Percentiles rank a stretch among this genome's conserved stretches.
phyloP scores from a whole-genome alignment of 2,888 invertebrate genomes.

The Xylota segnis region DNA sequence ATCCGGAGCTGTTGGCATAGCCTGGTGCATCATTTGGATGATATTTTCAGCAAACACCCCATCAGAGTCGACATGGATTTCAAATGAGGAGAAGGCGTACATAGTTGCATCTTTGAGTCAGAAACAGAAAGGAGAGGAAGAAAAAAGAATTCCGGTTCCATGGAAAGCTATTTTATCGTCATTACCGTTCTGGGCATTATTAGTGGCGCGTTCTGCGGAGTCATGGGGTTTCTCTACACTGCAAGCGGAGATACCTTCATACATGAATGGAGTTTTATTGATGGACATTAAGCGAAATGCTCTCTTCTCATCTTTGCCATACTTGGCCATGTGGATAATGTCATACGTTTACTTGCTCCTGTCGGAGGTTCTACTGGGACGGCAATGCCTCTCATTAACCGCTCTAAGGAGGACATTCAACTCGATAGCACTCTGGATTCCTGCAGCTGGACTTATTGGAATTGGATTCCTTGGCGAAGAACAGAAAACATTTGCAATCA shows the following conservation, averaged over 20 bases:
- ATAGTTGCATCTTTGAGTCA: conserved; percentile 85
- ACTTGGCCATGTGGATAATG: conserved; percentile 85
- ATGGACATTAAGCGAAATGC: conserved; percentile 87
- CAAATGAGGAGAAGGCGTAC: conserved; percentile 86
- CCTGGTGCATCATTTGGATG: conserved; percentile 86
- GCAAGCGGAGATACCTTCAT: conserved; percentile 89
- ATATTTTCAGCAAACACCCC: conserved; percentile 87
- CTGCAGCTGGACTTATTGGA: conserved; percentile 86
- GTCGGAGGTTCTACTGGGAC: conserved; percentile 84
- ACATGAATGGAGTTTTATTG: conserved; percentile 87
- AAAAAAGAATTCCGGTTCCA: conserved; percentile 85
- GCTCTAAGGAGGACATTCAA: conserved; percentile 80
- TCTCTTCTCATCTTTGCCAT: conserved; percentile 85
- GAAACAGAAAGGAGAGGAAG: conserved; percentile 47
- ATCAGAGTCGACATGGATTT: conserved; percentile 85
- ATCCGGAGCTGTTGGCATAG: conserved; percentile 85
- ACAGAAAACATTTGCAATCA: conserved; percentile 82
- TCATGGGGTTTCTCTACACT: conserved; percentile 91
- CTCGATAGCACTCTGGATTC: conserved; percentile 84
- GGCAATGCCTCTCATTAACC: conserved; percentile 82
- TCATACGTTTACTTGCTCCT: conserved; percentile 85
- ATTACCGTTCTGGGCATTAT: conserved; percentile 86
- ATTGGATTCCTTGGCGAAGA: conserved; percentile 84
- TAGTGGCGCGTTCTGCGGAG: conserved; percentile 87
- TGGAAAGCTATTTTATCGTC: conserved; percentile 88